These are phyloP conservation scores for Anthophora plumipes DNA, from an alignment of 2,888 invertebrate genomes.

Conservation along the genomic window DNA sequence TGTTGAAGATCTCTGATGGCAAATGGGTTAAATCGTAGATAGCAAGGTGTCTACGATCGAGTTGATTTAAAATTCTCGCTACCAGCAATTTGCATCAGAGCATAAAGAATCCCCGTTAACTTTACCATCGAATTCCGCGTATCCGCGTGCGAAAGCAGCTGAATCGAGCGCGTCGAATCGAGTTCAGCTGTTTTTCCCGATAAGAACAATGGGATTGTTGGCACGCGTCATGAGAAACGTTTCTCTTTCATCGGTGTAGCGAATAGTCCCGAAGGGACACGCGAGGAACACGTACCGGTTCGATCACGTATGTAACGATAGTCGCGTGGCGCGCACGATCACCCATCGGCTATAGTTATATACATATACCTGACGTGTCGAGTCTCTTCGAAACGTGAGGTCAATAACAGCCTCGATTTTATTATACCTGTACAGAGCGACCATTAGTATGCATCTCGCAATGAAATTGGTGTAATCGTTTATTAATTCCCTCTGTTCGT, in stretches of 20 bases:
- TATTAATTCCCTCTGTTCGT: constrained; percentile 31
- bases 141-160: constrained; percentile 3
- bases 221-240: constrained; percentile 66
- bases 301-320: constrained; percentile 43
- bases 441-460: constrained; percentile 46
- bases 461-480: constrained; percentile 40
- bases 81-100: neutral
- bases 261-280: constrained; percentile 56
- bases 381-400: constrained; percentile 33
- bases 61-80: neutral
- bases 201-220: constrained; percentile 57
- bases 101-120: constrained; percentile 24
- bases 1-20: too few relatives aligned
- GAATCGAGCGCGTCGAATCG: constrained; percentile 4
- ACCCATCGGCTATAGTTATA: neutral
- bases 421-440: neutral
- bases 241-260: constrained; percentile 66
- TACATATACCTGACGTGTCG: constrained; percentile 13
- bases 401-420: constrained; percentile 43
- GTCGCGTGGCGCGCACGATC: constrained; percentile 12
- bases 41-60: neutral
- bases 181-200: constrained; percentile 16
- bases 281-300: constrained; percentile 49
- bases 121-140: neutral
- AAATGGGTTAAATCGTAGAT: too few relatives aligned